These are phyloP conservation scores for Sclerodermus sp. DNA, from an alignment of 2,888 invertebrate species.

Conservation along the genomic window DNA sequence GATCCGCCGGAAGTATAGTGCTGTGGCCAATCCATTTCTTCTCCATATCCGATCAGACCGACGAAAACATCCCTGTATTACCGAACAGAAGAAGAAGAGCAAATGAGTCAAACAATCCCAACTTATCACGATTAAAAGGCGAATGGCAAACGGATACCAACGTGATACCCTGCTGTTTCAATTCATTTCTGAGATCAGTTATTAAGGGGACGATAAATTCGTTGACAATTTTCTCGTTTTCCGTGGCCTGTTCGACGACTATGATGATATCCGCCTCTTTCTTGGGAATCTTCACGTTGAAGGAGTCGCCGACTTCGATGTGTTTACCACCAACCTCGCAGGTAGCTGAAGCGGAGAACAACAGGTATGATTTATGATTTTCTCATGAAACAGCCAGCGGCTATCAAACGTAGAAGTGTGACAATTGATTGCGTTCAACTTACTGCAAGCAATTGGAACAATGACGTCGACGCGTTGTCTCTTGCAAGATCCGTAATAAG, in stretches of 20 bases:
- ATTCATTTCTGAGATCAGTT: conserved; percentile 62
- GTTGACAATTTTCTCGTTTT: conserved; percentile 68
- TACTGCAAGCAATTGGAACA: conserved; percentile 69
- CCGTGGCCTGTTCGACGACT: conserved; percentile 69
- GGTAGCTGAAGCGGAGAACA: conserved; percentile 43
- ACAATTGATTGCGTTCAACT: too few relatives aligned
- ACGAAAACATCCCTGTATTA: conserved; percentile 63
- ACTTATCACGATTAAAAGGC: too few relatives aligned
- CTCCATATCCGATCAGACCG: conserved; percentile 65
- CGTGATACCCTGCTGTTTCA: conserved; percentile 68
- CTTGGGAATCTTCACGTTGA: conserved; percentile 68
- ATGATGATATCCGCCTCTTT: conserved; percentile 82
- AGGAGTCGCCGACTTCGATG: conserved; percentile 64
- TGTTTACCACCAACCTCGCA: conserved; percentile 59
- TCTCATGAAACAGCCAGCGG: too few relatives aligned
- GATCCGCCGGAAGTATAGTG: conserved; percentile 64
- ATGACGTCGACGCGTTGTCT: conserved; percentile 63
- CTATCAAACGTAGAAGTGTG: too few relatives aligned
- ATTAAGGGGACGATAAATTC: conserved; percentile 67
- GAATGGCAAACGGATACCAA: conserved; percentile 47
- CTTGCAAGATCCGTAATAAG: conserved; percentile 71
- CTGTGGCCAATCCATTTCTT: conserved; percentile 61
- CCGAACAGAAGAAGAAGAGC: too few relatives aligned
- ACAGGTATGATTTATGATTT: not conserved
- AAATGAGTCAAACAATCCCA: too few relatives aligned